A percentile compares a stretch with the other conserved stretches of the same genome.
phyloP scores from a whole-genome alignment of 2,888 invertebrate genomes.

The Acrobasis consociella region DNA sequence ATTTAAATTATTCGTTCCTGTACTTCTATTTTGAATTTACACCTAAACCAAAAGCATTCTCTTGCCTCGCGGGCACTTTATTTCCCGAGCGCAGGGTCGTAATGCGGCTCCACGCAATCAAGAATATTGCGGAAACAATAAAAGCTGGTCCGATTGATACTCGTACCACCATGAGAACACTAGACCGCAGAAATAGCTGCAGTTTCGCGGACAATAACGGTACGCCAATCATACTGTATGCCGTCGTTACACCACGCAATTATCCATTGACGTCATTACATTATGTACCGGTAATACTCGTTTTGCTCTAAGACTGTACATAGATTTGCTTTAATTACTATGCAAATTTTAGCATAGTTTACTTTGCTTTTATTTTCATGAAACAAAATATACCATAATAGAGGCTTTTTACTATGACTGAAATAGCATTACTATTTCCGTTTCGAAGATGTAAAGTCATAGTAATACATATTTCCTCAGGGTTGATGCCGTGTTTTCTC shows the following conservation, averaged over 20 bases:
- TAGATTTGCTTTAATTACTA: conserved; percentile 15
- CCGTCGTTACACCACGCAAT: conserved; percentile 15
- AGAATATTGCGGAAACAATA: conserved; percentile 61
- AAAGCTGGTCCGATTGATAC: conserved; percentile 51
- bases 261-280: conserved; percentile 17
- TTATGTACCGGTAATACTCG: conserved; percentile 16
- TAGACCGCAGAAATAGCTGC: conserved; percentile 37
- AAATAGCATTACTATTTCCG: too few species aligned
- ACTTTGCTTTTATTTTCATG: not conserved
- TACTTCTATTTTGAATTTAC: not conserved
- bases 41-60: not conserved
- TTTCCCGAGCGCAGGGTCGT: not conserved
- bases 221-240: conserved; percentile 13
- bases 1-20: not conserved
- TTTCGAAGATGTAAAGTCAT: too few species aligned
- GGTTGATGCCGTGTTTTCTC: too few species aligned
- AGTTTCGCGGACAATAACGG: conserved; percentile 37
- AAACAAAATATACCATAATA: not conserved
- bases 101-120: conserved; percentile 44
- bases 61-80: not conserved
- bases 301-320: conserved; percentile 12
- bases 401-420: not conserved
- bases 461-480: too few species aligned
- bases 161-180: conserved; percentile 41
- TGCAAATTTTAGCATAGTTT: conserved; percentile 29